A percentile compares a stretch with the other conserved stretches of the same genome.
phyloP scores from a whole-genome alignment of 2,797 vertebrate species.

The Gouania willdenowi region DNA sequence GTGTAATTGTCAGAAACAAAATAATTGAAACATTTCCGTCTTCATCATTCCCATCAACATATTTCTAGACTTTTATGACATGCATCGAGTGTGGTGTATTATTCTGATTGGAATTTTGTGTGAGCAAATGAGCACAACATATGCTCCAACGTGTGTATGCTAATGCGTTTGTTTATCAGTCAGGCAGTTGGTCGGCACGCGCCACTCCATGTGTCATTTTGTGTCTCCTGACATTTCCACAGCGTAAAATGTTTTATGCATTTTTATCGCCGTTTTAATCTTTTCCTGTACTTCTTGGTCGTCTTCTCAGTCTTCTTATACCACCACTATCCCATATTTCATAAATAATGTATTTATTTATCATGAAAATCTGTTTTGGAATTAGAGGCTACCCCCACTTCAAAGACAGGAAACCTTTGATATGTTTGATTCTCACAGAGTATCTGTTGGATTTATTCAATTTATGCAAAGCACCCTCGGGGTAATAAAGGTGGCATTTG shows the following conservation, averaged over 20 bases:
- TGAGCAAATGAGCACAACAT: conserved; percentile 76
- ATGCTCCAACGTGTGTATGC: conserved; percentile 69
- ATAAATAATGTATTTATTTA: conserved; percentile 87
- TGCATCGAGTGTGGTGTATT: conserved; percentile 47
- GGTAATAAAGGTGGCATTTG: conserved; percentile 83
- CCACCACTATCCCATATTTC: conserved; percentile 60
- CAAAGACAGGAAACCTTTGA: conserved; percentile 85
- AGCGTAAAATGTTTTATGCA: conserved; percentile 78
- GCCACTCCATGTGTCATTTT: conserved; percentile 69
- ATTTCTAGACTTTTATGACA: conserved; percentile 65
- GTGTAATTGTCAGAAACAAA: conserved; percentile 71
- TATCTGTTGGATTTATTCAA: conserved; percentile 81
- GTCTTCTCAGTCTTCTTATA: conserved; percentile 51
- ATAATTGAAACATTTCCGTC: conserved; percentile 73
- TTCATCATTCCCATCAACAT: conserved; percentile 68
- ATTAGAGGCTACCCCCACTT: conserved; percentile 80
- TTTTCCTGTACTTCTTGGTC: conserved; percentile 43
- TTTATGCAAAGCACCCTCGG: conserved; percentile 83
- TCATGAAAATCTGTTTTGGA: conserved; percentile 84
- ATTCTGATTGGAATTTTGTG: conserved; percentile 76
- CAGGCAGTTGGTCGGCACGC: conserved; percentile 58
- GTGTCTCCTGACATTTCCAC: conserved; percentile 77
- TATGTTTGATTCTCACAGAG: conserved; percentile 79
- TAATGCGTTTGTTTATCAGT: conserved; percentile 72
- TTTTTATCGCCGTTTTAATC: conserved; percentile 74